These are phyloP conservation scores for Tinamus major DNA, from an alignment of 2,797 vertebrate genomes.

Conservation along the genomic window DNA sequence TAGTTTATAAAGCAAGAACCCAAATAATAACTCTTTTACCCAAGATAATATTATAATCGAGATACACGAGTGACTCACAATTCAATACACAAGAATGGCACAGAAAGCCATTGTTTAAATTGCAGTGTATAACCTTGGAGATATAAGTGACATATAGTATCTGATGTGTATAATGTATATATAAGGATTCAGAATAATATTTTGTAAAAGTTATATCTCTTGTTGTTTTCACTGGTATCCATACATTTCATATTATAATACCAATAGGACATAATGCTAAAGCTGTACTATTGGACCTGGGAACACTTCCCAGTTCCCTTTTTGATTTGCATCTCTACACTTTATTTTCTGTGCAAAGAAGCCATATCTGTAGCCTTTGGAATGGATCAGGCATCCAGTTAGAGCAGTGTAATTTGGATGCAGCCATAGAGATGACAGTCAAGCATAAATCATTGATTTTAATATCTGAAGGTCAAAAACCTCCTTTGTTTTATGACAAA, in stretches of 20 bases:
- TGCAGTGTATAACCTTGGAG: neutral
- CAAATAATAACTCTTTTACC: neutral
- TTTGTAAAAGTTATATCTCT: slow-evolving; percentile 7
- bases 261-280: neutral
- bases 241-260: neutral
- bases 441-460: neutral
- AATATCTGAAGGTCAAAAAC: neutral
- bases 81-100: neutral
- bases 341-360: neutral
- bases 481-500: neutral
- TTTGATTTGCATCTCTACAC: neutral
- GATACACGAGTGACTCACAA: neutral
- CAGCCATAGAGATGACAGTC: neutral
- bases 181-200: slow-evolving; percentile 9
- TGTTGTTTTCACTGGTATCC: neutral
- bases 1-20: neutral
- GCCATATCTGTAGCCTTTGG: neutral
- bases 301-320: neutral
- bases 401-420: neutral
- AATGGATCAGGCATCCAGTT: neutral
- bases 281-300: neutral
- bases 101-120: neutral
- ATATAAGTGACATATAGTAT: neutral
- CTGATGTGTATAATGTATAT: slow-evolving; percentile 33
- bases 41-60: slow-evolving; percentile 14